Base-by-base conservation (phyloP, 2,888 invertebrate species). In the Petrolisthes manimaculis region DNA sequence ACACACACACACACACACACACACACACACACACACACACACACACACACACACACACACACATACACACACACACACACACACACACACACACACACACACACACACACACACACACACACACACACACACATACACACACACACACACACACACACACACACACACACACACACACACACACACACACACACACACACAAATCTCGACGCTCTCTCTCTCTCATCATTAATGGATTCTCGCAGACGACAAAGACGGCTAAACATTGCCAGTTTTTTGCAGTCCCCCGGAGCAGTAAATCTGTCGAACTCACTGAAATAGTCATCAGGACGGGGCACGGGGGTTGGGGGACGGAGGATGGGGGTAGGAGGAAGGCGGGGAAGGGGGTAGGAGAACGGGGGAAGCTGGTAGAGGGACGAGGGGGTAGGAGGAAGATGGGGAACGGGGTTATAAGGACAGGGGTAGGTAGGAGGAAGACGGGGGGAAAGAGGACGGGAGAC, bases 301-400 rank as follows among this genome's bases (percentile, higher is more conserved):
- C 83, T 79, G 77, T 77, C 78, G 77, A 83, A 83, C 79, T 24
- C 83, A 69, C 87, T 87, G 53, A 87, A 87, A 87, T 87, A 87
- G 71, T 80, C 87, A 87, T 67, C 37, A 82, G 75, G 78, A 55
- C 54, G 83, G 14, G 53, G 71, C 12, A 5, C 21, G 21, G 74
- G 56, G 51, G 69, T 67, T 54, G 18, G n/a, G n/a, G n/a, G n/a
- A 67, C 56, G n/a, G 61, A 51, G n/a, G 75, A 14, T 61, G 61
- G 61, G 61, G n/a, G n/a, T n/a, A n/a, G n/a, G n/a, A n/a, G n/a
- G n/a, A n/a, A n/a, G n/a, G 61, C 9, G 14, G 61, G 61, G 61
- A 61, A 61, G 61, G 61, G 61, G 14, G 9, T n/a, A n/a, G n/a
- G n/a, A n/a, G n/a, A n/a, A n/a, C n/a, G n/a, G n/a, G n/a, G n/a